Evolutionary conservation across 2,888 invertebrate genomes (phyloP), one percentile per base, ranked within the genome.

Genomic region (Mechanitis mazaeus): DNA sequence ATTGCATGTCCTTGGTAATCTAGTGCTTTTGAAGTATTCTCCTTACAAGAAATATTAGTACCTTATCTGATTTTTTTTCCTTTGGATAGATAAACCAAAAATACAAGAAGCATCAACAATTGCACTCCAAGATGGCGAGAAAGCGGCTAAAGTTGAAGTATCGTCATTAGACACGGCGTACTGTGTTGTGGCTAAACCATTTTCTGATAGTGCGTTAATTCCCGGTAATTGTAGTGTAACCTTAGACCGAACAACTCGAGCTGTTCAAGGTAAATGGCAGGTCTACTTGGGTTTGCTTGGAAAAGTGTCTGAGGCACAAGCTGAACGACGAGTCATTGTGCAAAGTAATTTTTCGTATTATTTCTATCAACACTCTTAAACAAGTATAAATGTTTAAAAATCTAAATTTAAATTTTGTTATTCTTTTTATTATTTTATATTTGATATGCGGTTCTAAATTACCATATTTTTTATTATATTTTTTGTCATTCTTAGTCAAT

Each of bases 191-290:
- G 72, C 83, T 0, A 84, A 87, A 66, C 89, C 89, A 0, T 89
- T 87, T 62, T 76, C 85, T 1, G 86, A 87, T 45, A 84, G 83
- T 56, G 73, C 84, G 0, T 68, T 90, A 46, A 77, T 90, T 2
- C 72, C 87, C 2, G 89, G 89, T 0, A 83, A 87, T 33, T 91
- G 91, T 58, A 72, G 64, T 6, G 79, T 91, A 28, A 82, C 79
- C 1, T 65, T 90, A 28, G 82, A 85, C 20, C 78, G 81, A 6
- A 78, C 84, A 0, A 85, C 85, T 0, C 78, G 89, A 66, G 86
- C 87, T 1, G 80, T 88, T 1, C 85, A 89, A 64, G 91, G 91
- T 3, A 78, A 78, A 56, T 91, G 91, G 91, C 78, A 78, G 55
- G 76, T 90, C 0, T 67, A 84, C 1, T 72, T 89, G 38, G 91